Evolutionary conservation across 2,888 invertebrate species (phyloP).

Genomic region (Coelopa pilipes): DNA sequence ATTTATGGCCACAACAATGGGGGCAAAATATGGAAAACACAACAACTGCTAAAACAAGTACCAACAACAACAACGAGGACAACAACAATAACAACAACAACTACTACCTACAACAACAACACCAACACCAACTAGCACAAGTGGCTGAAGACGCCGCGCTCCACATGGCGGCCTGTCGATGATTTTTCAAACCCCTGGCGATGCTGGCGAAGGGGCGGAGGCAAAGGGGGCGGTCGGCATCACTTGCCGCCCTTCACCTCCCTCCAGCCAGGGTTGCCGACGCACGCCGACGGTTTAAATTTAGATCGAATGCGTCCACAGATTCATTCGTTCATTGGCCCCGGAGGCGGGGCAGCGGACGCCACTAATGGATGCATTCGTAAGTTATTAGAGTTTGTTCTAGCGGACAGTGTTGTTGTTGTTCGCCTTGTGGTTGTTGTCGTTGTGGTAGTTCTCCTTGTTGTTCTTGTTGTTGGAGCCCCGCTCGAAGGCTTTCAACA

Average conservation of each 20-base stretch:
- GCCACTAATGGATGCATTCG: constrained; percentile 27
- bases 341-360: not conserved
- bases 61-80: not conserved
- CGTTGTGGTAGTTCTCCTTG: not conserved
- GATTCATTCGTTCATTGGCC: constrained; percentile 6
- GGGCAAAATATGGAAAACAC: too few relatives aligned
- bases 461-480: not conserved
- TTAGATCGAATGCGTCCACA: constrained; percentile 8
- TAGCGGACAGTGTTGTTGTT: not conserved
- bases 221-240: too few relatives aligned
- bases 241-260: too few relatives aligned
- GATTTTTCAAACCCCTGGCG: constrained; percentile 15
- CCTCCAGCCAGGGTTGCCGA: constrained; percentile 8
- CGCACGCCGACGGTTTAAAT: not conserved
- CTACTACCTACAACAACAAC: constrained; percentile 1
- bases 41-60: not conserved
- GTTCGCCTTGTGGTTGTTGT: not conserved
- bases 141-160: constrained; percentile 5
- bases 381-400: constrained; percentile 22
- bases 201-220: too few relatives aligned
- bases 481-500: too few relatives aligned
- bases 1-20: too few relatives aligned
- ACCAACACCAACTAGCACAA: constrained; percentile 6
- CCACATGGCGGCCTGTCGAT: constrained; percentile 6
- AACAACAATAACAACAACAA: constrained; percentile 4